Evolutionary conservation across 2,797 vertebrate species (phyloP), one percentile per base, ranked within the genome.

Genomic region (Leuciscus waleckii): DNA sequence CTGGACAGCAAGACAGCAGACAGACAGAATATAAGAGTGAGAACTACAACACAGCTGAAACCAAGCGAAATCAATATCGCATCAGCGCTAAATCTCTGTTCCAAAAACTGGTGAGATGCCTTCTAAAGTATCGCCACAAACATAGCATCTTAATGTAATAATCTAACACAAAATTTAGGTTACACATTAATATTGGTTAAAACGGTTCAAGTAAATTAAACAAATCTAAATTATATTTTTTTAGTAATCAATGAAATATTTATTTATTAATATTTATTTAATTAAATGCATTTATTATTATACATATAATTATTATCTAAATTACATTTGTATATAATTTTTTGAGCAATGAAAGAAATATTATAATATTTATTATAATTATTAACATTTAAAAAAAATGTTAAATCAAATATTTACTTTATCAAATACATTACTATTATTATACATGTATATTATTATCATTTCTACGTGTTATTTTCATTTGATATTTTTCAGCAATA

Each of bases 21-120:
- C 61, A 85, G 51, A 85, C 29, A 49, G 7, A 85, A 84, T 81
- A 37, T 67, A 74, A 86, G 71, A 78, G 26, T 84, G 85, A 88
- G 41, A 76, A 26, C 70, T 61, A 89, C 88, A 90, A 91, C 88
- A 86, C 83, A 68, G 76, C 82, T 83, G 83, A 86, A 87, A 90
- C 90, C 86, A 71, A 26, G 39, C 35, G 5, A 32, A 82, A 46
- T 63, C 8, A 73, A 35, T 43, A n/a, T 2, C 2, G n/a, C 58
- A 26, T 69, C 69, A 35, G 29, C 46, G 7, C 49, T 46, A 68
- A 78, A 61, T 16, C 35, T 63, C 16, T n/a, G 37, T 61, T 61
- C 26, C 54, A 63, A 26, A 82, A 74, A 41, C 39, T 49, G 49
- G 54, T 11, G 26, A 63, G 56, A 26, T 63, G 54, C 13, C 81